phyloP scores from a whole-genome alignment of 2,888 invertebrate genomes.

The Caenorhabditis panamensis region DNA sequence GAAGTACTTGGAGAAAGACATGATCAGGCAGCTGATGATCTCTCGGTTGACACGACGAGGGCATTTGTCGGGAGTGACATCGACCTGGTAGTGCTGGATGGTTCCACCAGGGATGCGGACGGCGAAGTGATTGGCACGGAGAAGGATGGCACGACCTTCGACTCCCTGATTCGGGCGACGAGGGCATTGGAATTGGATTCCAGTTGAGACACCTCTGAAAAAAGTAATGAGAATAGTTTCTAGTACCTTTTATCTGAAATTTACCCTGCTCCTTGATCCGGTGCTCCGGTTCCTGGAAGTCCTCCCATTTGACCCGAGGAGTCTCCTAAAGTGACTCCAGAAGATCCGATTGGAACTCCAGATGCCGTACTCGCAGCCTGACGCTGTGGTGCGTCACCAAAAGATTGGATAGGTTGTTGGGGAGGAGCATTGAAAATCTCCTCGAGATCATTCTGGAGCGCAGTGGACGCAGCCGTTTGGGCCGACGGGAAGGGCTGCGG shows the following conservation, averaged over 20 bases:
- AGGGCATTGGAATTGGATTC: slow-evolving; percentile 91
- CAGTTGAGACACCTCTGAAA: no score
- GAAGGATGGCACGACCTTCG: slow-evolving; percentile 95
- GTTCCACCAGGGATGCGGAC: slow-evolving; percentile 97
- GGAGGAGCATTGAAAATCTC: slow-evolving; percentile 64
- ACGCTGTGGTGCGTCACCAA: slow-evolving; percentile 60
- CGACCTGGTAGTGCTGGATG: slow-evolving; percentile 99
- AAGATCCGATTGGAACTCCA: slow-evolving; percentile 69
- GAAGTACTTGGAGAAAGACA: slow-evolving; percentile 76
- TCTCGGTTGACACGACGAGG: slow-evolving; percentile 91
- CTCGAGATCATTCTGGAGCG: no score
- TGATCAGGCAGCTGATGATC: slow-evolving; percentile 80
- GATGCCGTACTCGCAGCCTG: slow-evolving; percentile 72
- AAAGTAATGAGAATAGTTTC: no score
- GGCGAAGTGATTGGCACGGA: slow-evolving; percentile 99
- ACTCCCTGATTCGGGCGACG: slow-evolving; percentile 96
- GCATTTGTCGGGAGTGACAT: slow-evolving; percentile 99
- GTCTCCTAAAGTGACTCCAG: slow-evolving; percentile 49
- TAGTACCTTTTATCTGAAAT: no score
- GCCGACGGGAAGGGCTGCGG: no score
- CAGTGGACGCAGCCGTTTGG: no score
- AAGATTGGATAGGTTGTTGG: slow-evolving; percentile 47
- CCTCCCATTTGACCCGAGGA: slow-evolving; percentile 19
- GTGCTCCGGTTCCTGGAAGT: slow-evolving; percentile 16
- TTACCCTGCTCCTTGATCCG: slow-evolving; percentile 22